Evolutionary conservation across 2,797 vertebrate species (phyloP), one percentile per base, ranked within the genome.

Genomic region (Crax fasciolata): DNA sequence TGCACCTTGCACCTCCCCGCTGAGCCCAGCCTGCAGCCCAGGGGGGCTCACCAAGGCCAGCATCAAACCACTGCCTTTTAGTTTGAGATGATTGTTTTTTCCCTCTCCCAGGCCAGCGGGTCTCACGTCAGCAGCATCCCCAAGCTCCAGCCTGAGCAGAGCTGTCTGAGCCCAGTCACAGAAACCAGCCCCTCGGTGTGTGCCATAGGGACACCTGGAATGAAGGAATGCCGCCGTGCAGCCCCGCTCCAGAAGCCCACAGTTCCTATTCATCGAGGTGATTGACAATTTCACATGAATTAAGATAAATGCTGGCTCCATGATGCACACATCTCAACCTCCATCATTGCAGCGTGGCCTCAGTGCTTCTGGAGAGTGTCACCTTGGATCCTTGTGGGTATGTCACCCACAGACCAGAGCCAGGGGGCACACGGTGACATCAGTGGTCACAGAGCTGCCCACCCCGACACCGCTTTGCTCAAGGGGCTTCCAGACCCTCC

Each of bases 41-140:
- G 61, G 52, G 79, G 92, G 91, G 70, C 54, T 66, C 94, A 91
- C 57, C 85, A 89, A 90, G 70, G 76, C 79, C 93, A 71, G 76
- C 86, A 94, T 96, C 89, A 94, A 95, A 94, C 87, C 76, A 84
- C 46, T 90, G 52, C 65, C 77, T 86, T 92, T 95, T 94, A 81
- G 93, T 93, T 96, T 93, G 92, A 67, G 55, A 66, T 55, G 49
- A 93, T 51, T 18, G 83, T 75, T 66, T n/a, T 87, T 70, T 62
- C 65, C 63, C 66, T 73, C 87, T 30, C 38, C 82, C 65, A 76
- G 54, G 66, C 65, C 71, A 19, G 28, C 1, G 0, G 77, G 44
- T 35, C 54, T 18, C 43, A n/a, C 46, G 5, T 32, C 73, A 67
- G 67, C 10, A 23, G n/a, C 5, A 35, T 23, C 48, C 35, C 8